Conservation (phyloP, 2,797 vertebrate genomes). For the Sebastes iracundus region DNA sequence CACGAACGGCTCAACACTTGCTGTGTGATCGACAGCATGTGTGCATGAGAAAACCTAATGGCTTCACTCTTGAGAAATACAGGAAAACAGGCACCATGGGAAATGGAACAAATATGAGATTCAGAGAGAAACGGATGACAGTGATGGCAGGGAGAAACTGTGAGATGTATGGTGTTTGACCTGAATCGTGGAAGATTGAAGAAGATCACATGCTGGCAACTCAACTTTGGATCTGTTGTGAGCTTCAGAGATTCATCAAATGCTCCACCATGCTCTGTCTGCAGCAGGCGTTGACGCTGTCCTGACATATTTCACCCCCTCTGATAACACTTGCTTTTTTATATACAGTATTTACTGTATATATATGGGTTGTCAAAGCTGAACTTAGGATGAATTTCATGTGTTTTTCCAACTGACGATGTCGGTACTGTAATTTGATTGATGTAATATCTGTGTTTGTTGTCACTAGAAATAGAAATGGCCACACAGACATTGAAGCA, state of each 20-base stretch:
- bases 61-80: slow-evolving; percentile 46
- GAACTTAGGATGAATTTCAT: background rate
- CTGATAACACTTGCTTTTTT: slow-evolving; percentile 5
- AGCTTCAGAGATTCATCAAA: slow-evolving; percentile 40
- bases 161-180: slow-evolving; percentile 49
- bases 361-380: too few relatives aligned
- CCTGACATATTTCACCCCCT: slow-evolving; percentile 10
- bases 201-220: slow-evolving; percentile 48
- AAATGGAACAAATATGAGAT: slow-evolving; percentile 56
- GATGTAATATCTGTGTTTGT: background rate
- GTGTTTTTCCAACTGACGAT: background rate
- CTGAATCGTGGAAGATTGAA: slow-evolving; percentile 48
- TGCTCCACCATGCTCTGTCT: slow-evolving; percentile 3
- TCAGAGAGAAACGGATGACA: slow-evolving; percentile 27
- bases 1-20: background rate
- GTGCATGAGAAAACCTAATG: slow-evolving; percentile 42
- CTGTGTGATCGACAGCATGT: slow-evolving; percentile 38
- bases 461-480: background rate
- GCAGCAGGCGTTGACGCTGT: slow-evolving; percentile 21
- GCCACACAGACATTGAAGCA: background rate
- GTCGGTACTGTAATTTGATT: background rate
- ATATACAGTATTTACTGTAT: too few relatives aligned
- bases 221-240: slow-evolving; percentile 28
- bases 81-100: slow-evolving; percentile 34
- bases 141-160: slow-evolving; percentile 9